phyloP scores from a whole-genome alignment of 2,113 vertebrate species.

The Uria lomvia region DNA sequence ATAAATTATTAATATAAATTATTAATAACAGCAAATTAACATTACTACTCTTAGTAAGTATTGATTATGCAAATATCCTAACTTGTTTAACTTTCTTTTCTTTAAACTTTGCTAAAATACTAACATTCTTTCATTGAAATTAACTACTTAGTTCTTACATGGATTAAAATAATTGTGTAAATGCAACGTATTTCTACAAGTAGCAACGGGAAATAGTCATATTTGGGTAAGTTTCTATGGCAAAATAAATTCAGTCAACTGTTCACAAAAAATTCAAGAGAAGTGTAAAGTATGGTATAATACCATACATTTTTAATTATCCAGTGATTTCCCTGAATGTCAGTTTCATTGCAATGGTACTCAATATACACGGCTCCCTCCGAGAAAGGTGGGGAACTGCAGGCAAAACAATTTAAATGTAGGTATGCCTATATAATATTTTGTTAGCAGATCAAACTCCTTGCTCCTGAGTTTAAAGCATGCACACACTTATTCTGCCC shows the following conservation, averaged over 20 bases:
- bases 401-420: neutral
- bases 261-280: neutral
- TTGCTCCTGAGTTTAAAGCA: neutral
- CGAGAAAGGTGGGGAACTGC: neutral
- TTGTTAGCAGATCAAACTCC: neutral
- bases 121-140: neutral
- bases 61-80: slow-evolving; percentile 56
- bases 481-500: neutral
- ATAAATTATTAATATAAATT: neutral
- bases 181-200: neutral
- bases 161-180: slow-evolving; percentile 17
- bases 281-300: neutral
- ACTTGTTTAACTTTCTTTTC: slow-evolving; percentile 33
- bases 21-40: slow-evolving; percentile 45
- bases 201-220: neutral
- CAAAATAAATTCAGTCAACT: neutral
- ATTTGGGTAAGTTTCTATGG: neutral
- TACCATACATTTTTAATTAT: neutral
- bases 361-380: neutral
- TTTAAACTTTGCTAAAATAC: neutral
- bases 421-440: neutral
- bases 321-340: neutral
- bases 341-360: neutral
- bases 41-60: slow-evolving; percentile 54
- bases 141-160: neutral